Evolutionary conservation across 2,113 vertebrate species (phyloP), one percentile per base, ranked within the genome.

Genomic region (Etia nguti): DNA sequence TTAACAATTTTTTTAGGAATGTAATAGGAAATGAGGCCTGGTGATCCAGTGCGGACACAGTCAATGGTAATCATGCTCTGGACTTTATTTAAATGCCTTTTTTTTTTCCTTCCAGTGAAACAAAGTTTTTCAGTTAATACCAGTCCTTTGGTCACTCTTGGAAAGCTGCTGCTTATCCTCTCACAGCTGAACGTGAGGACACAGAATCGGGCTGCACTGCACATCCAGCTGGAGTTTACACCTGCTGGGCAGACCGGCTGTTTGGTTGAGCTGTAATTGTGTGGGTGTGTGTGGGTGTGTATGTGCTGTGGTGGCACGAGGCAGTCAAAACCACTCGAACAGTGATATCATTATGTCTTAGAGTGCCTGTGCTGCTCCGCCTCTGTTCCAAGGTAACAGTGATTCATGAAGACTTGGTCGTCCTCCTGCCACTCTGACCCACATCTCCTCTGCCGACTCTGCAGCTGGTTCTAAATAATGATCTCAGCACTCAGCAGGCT

Each of bases 391-490:
- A 75, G 70, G 43, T 26, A 70, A 77, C 80, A 80, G 50, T 60
- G 48, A 50, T 52, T 38, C 22, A 52, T 29, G 26, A 52, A 34
- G 36, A 83, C 57, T 79, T 83, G 83, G 60, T 80, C 9, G 79
- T 89, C 54, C 79, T 60, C 55, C 84, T 92, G 80, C 73, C 85
- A 85, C 36, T 22, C 81, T 86, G 89, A 91, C 88, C 85, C 65
- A 89, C 80, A 91, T 93, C 82, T 81, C 31, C 52, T 59, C 60
- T 4, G 22, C 60, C 48, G 62, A 50, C 84, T 82, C 91, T 91
- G 86, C 91, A 84, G 87, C 90, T 93, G 90, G 60, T 90, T 94
- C 81, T 80, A 54, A 90, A 89, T 84, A 81, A 91, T 88, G 90
- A 86, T 79, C 88, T 84, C 73, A 91, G 84, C 20, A 3, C 81